These are phyloP conservation scores for Ceratosolen solmsi DNA, from an alignment of 1,140 invertebrate genomes.

Conservation along the genomic window DNA sequence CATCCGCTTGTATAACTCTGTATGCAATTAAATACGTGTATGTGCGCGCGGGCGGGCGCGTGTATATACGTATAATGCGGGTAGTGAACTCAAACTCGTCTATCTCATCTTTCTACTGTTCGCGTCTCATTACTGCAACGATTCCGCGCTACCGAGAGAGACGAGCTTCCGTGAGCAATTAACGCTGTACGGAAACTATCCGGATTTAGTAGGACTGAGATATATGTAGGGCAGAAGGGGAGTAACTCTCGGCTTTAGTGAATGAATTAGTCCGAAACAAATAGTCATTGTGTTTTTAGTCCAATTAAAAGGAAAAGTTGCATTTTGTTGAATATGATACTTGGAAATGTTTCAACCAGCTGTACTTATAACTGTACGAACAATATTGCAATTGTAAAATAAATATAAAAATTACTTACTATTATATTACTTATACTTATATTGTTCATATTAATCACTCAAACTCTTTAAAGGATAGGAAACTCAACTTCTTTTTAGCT, in stretches of 20 bases:
- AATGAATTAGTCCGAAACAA: conserved; percentile 6
- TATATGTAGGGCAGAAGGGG: neutral
- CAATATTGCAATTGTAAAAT: too few species aligned
- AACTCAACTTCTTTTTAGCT: too few species aligned
- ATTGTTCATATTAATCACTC: too few species aligned
- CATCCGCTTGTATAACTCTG: too few species aligned
- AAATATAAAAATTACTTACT: too few species aligned
- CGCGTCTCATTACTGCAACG: conserved; percentile 47
- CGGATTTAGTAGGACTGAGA: neutral
- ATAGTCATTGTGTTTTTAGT: neutral
- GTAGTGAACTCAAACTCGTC: neutral
- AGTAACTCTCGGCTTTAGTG: neutral
- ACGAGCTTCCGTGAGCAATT: conserved; percentile 38
- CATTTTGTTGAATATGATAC: neutral
- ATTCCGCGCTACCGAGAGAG: neutral
- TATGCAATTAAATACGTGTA: neutral
- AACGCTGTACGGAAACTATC: conserved; percentile 11
- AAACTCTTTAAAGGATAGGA: too few species aligned
- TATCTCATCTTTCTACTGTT: conserved; percentile 40
- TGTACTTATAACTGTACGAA: too few species aligned
- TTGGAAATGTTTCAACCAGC: neutral
- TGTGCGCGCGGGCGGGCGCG: too few species aligned
- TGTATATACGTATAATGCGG: too few species aligned
- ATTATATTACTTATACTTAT: too few species aligned
- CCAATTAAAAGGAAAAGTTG: neutral